phyloP scores from a whole-genome alignment of 2,888 invertebrate species.

The Protonemura montana region DNA sequence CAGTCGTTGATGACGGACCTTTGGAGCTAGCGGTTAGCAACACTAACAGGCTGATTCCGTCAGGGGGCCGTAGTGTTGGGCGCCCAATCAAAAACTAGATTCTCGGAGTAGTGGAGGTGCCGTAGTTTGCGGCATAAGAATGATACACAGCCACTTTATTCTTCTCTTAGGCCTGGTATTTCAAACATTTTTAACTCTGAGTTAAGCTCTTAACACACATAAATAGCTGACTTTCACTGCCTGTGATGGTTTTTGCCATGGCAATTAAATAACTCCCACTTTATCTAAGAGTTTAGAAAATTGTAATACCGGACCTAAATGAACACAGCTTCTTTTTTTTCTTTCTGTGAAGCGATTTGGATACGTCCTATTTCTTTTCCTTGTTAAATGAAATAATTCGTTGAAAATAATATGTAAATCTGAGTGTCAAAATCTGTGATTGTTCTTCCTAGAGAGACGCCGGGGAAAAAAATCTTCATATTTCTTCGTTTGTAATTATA shows the following conservation, averaged over 20 bases:
- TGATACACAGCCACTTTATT: no score
- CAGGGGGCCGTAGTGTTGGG: no score
- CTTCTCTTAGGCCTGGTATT: no score
- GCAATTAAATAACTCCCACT: no score
- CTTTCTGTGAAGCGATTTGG: background rate
- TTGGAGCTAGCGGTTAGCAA: background rate
- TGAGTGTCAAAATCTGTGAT: background rate
- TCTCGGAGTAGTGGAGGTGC: background rate
- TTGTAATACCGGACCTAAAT: no score
- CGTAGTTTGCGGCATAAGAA: background rate
- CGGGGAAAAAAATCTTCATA: background rate
- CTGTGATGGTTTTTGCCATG: no score
- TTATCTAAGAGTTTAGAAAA: no score
- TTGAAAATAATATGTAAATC: background rate
- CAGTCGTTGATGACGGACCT: background rate
- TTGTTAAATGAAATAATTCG: background rate
- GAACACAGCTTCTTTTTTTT: no score
- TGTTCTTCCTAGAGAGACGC: background rate
- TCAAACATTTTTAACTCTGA: no score
- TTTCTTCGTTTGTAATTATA: conserved; percentile 7
- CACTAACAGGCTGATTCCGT: background rate
- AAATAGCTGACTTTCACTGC: no score
- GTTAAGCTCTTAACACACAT: no score
- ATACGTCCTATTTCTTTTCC: background rate
- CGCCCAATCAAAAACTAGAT: no score